Evolutionary conservation across 2,797 vertebrate genomes (phyloP).

Genomic region (Sebastiscus albofasciatus): DNA sequence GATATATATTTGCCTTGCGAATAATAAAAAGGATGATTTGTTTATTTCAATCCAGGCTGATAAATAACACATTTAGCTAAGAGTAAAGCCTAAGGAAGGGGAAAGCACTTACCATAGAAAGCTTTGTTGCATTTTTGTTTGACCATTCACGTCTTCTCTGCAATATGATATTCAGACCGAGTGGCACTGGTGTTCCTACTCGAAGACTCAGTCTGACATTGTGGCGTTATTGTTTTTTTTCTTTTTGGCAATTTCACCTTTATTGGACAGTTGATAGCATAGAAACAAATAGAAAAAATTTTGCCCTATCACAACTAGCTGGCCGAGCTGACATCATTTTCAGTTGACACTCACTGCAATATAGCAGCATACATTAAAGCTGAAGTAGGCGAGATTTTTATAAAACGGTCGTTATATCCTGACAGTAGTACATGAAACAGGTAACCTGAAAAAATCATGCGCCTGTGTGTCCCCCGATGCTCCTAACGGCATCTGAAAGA

Average conservation of each 20-base stretch:
- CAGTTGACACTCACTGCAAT: not conserved
- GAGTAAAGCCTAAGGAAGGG: not conserved
- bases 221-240: not conserved
- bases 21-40: constrained; percentile 12
- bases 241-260: not conserved
- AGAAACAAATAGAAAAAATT: not conserved
- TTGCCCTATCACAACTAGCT: not conserved
- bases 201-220: not conserved
- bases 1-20: constrained; percentile 3
- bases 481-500: no score
- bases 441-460: no score
- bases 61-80: constrained; percentile 8
- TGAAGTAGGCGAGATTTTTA: no score
- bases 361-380: not conserved
- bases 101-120: not conserved
- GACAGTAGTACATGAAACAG: no score
- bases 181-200: not conserved
- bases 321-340: not conserved
- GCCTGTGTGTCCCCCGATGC: no score
- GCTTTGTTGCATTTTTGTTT: not conserved
- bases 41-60: not conserved
- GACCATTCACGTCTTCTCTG: not conserved
- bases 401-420: no score
- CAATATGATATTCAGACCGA: not conserved
- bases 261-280: not conserved